Evolutionary conservation across 2,797 vertebrate genomes (phyloP), one percentile per base, ranked within the genome.

Genomic region (Melanotaenia maccullochi): DNA sequence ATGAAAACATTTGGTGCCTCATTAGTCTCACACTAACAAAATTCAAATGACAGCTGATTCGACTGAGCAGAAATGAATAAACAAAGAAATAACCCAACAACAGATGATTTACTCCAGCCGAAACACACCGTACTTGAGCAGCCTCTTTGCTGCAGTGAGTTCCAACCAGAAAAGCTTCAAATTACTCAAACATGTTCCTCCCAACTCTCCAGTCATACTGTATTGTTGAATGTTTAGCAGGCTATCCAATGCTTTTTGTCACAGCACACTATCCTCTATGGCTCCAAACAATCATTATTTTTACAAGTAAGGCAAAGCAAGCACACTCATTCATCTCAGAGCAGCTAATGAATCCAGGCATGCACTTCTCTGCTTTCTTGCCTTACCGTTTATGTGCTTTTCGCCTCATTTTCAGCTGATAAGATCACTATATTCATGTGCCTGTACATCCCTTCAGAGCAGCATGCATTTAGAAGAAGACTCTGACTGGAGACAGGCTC

Each of bases 371-470:
- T 32, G 49, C 80, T 79, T 54, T 65, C 57, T 75, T 58, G 59
- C 68, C 94, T 95, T 94, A 94, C 93, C 93, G 90, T 93, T 92
- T 91, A 85, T 84, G 51, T 60, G 91, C 83, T 89, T 93, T 93
- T 81, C 81, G 89, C 87, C 80, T 94, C 93, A 94, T 94, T 88
- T 91, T 93, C 85, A 86, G 87, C 70, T 76, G 90, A 88, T 90
- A 87, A 72, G 80, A 90, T 89, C 89, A 90, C 82, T 82, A 73
- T 70, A 86, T 87, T 86, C 91, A 90, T 84, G 85, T 84, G 85
- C 55, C 84, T 89, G 82, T 89, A 84, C 87, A 69, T 88, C 86
- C 85, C 85, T 77, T 93, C 82, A 75, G 81, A 93, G 84, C 85
- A 38, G 79, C 82, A 73, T 89, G 91, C 90, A 85, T 91, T 92